Evolutionary conservation across 1,140 invertebrate genomes (phyloP), one percentile per base, ranked within the genome.

Genomic region (Lepidurus arcticus): DNA sequence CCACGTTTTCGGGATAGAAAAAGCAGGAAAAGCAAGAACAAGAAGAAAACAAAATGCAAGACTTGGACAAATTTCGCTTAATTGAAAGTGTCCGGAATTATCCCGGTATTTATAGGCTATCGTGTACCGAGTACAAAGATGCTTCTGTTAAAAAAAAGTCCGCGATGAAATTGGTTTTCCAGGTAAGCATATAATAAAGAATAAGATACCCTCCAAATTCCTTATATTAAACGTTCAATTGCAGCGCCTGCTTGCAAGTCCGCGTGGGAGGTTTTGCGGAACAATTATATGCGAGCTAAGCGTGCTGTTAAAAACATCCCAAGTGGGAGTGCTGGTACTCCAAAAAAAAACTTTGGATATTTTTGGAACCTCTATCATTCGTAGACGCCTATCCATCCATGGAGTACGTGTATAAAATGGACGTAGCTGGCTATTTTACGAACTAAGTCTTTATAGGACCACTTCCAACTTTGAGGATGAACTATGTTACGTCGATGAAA

Each of bases 41-140:
- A n/a, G n/a, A n/a, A n/a, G 45, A 47, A 47, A 47, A 47, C 45
- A 47, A 47, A 47, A 47, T 47, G 45, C 45, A 47, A 47, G 45
- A 47, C 8, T 47, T 2, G 16, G 45, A 47, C 45, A 47, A 47
- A 47, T 47, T 47, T 47, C 45, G 45, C 45, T 47, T 47, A 47
- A 26, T 1, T 26, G 26, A 47, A 47, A 47, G 8, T 47, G 8
- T 47, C 9, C 45, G 45, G 45, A 47, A 47, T 47, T 47, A 47
- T 47, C 45, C 45, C 16, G 45, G 1, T 16, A 47, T 47, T 47
- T 47, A 47, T 47, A 47, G 16, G 45, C 45, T 47, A 1, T 9
- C 45, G 16, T 47, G 45, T 47, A 47, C 8, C 9, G 45, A 47
- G 16, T 47, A 47, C 45, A 16, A 47, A 47, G 45, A 10, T 47